A percentile compares a stretch with the other conserved stretches of the same genome.
Evolutionary conservation across 1,140 invertebrate genomes (phyloP).

Genomic region (Diachasma alloeum): DNA sequence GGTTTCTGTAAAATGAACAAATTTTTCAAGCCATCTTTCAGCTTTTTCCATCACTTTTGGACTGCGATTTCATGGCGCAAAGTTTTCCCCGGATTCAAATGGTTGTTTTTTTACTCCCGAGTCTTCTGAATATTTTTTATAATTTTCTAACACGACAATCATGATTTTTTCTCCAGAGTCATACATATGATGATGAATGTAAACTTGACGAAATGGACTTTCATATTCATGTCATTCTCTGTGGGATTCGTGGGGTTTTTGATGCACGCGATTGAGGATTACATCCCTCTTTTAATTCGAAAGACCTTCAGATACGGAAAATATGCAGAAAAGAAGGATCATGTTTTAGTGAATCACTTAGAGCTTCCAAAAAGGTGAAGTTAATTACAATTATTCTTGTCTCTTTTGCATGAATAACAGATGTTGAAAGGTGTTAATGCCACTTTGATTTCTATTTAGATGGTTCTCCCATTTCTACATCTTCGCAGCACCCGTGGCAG

Average conservation of each 20-base stretch:
- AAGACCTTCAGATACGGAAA: constrained; percentile 76
- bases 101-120: no score
- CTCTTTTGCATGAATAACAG: no score
- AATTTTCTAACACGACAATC: no score
- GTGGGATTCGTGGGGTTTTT: constrained; percentile 67
- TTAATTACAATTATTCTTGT: not conserved
- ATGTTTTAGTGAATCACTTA: constrained; percentile 62
- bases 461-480: constrained; percentile 81
- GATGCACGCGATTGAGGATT: constrained; percentile 70
- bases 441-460: constrained; percentile 43
- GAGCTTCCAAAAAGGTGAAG: constrained; percentile 75
- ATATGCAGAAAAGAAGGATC: constrained; percentile 67
- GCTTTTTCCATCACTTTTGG: no score
- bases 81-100: no score
- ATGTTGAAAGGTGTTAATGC: not conserved
- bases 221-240: constrained; percentile 63
- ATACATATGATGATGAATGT: constrained; percentile 48
- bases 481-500: constrained; percentile 69
- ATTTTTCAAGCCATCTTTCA: no score
- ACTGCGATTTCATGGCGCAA: no score
- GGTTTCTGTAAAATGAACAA: no score
- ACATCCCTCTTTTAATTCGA: constrained; percentile 70
- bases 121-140: no score
- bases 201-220: constrained; percentile 68
- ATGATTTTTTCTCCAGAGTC: no score